Percentiles rank a stretch among this genome's conserved stretches.
Evolutionary conservation across 2,797 vertebrate genomes (phyloP).

Genomic region (Fundulus diaphanus): DNA sequence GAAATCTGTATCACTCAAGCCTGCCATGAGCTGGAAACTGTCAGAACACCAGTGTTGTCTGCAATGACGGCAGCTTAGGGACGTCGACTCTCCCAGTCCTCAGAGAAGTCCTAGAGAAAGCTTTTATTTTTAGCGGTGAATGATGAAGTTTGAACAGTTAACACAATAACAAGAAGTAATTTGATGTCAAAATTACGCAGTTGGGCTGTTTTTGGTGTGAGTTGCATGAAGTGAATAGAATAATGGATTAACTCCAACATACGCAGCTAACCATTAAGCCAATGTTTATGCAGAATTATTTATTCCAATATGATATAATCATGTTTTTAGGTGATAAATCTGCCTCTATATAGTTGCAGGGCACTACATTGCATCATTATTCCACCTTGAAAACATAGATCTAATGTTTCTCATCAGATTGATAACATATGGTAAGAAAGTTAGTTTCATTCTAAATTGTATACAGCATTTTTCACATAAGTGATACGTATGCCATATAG

Average conservation of each 20-base stretch:
- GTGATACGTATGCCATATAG: slow-evolving; percentile 29
- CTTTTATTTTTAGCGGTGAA: too few relatives aligned
- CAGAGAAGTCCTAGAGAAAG: too few relatives aligned
- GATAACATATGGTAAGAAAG: background rate
- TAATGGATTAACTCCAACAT: background rate
- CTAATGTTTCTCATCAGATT: background rate
- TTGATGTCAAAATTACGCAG: too few relatives aligned
- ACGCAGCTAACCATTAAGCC: background rate
- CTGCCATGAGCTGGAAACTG: too few relatives aligned
- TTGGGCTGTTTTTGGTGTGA: too few relatives aligned
- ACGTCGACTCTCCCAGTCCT: background rate
- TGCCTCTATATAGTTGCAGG: background rate
- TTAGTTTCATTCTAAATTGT: slow-evolving; percentile 3
- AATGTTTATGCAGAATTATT: background rate
- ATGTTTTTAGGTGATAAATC: background rate
- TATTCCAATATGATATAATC: background rate
- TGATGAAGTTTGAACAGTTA: too few relatives aligned
- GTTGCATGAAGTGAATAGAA: background rate
- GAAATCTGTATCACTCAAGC: background rate
- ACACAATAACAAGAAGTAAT: too few relatives aligned
- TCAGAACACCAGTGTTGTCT: too few relatives aligned
- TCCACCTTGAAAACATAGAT: background rate
- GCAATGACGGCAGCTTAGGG: too few relatives aligned
- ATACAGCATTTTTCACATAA: slow-evolving; percentile 14
- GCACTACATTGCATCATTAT: background rate